Base-by-base conservation (phyloP, 1,140 invertebrate genomes). In the Magallana gigas region DNA sequence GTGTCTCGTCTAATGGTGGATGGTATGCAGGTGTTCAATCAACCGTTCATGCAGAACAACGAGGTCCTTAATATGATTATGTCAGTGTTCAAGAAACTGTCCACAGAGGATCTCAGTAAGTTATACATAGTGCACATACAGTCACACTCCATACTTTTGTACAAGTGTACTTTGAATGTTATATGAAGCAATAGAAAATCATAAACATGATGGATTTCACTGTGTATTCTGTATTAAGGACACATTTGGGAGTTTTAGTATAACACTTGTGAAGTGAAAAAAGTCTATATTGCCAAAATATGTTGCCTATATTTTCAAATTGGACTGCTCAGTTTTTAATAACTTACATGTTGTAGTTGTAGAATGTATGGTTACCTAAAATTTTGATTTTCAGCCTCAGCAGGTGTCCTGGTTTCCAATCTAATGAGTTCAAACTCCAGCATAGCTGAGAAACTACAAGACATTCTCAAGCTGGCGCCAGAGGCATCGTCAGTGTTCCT, bases 371-470 rank as follows among this genome's bases (percentile, higher is more conserved):
- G 2, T 48, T 48, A 48, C 5, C 36, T 48, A 48, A 48, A 2
- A 48, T 48, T 48, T 48, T 48, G 36, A 48, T 48, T 76, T 76
- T 76, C 68, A 76, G 68, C 68, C 23, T 76, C 68, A 76, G 23
- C 68, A 11, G 68, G 68, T 29, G 68, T 76, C 0, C 23, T 76
- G 68, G 68, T 76, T 76, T 76, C 68, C 8, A 36, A 76, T 76
- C 68, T 76, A 4, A 18, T 76, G 23, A 76, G 68, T 36, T 1
- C 68, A 48, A 76, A 76, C 23, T 76, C 84, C n/a, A 57, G 16
- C n/a, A 85, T 85, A 14, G 68, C 84, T 16, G 57, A 85, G 84
- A 85, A 71, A 18, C 23, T 85, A 58, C 18, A 57, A 18, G 68
- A 85, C 3, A 76, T 76, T 23, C 36, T 76, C 23, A 36, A 83